Evolutionary conservation across 2,113 vertebrate species (phyloP).

Genomic region (Entomyzon cyanotis): DNA sequence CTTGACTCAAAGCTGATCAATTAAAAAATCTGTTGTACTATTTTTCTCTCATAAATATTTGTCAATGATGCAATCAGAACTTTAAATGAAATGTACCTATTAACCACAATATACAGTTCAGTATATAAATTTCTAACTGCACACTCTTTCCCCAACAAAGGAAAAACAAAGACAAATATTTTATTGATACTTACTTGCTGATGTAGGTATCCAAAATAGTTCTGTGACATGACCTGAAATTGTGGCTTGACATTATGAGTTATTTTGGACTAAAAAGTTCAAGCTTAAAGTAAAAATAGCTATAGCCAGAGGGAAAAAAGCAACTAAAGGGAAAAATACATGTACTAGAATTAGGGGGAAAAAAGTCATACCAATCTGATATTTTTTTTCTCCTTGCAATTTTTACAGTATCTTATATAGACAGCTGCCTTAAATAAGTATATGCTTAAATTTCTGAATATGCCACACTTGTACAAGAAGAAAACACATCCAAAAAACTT

Average conservation of each 20-base stretch:
- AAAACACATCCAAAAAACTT: neutral
- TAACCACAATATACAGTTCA: too few relatives aligned
- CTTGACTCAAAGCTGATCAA: neutral
- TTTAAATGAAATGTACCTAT: neutral
- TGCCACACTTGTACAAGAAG: neutral
- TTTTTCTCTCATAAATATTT: neutral
- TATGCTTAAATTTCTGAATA: neutral
- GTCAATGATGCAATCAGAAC: neutral
- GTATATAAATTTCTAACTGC: neutral
- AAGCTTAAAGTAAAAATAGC: neutral
- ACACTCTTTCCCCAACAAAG: rapidly evolving
- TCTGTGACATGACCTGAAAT: neutral
- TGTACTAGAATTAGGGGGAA: neutral
- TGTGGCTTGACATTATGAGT: neutral
- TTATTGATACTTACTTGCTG: neutral
- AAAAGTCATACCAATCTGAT: neutral
- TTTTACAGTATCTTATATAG: neutral
- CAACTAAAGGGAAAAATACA: neutral
- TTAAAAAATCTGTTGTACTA: rapidly evolving
- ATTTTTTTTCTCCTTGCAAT: neutral
- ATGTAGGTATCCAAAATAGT: neutral
- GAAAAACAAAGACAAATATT: neutral
- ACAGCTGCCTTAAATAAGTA: neutral
- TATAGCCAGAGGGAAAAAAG: neutral
- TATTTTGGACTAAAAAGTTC: neutral